A percentile compares a stretch with the other conserved stretches of the same genome.
Conservation (phyloP, 2,113 vertebrate species). For the Danionella cerebrum region DNA sequence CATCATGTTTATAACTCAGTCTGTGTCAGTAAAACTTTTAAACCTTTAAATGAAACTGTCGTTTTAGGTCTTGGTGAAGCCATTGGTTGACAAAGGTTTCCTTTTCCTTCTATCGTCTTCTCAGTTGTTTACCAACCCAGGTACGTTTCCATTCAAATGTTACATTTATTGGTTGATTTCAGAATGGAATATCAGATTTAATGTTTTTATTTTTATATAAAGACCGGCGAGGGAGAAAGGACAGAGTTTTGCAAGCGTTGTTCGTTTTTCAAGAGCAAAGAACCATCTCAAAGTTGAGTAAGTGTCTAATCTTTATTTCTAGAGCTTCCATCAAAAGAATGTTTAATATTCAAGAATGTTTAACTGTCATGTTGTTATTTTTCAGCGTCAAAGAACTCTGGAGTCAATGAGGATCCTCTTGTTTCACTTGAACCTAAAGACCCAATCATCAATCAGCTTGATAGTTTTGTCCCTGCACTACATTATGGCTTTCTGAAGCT, state of each 20-base stretch:
- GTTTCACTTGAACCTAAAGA: slow-evolving; percentile 45
- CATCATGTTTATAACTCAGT: too few relatives aligned
- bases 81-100: slow-evolving; percentile 82
- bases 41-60: neutral
- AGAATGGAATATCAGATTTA: neutral
- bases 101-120: slow-evolving; percentile 83
- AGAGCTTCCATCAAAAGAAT: too few relatives aligned
- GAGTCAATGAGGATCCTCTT: slow-evolving; percentile 37
- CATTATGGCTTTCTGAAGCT: slow-evolving; percentile 73
- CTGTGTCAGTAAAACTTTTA: slow-evolving; percentile 3
- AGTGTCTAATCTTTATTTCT: slow-evolving; percentile 39
- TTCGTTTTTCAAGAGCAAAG: slow-evolving; percentile 88
- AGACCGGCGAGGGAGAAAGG: slow-evolving; percentile 71
- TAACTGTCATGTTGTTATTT: neutral
- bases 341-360: neutral
- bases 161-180: slow-evolving; percentile 1
- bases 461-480: slow-evolving; percentile 74
- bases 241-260: slow-evolving; percentile 76
- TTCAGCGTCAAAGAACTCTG: slow-evolving; percentile 15
- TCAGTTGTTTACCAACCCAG: slow-evolving; percentile 80
- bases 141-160: slow-evolving; percentile 53
- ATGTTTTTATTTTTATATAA: slow-evolving; percentile 8
- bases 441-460: slow-evolving; percentile 39
- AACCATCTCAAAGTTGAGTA: slow-evolving; percentile 59
- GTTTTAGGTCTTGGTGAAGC: slow-evolving; percentile 85